phyloP scores from a whole-genome alignment of 2,888 invertebrate genomes.

The Phragmatobia fuliginosa region DNA sequence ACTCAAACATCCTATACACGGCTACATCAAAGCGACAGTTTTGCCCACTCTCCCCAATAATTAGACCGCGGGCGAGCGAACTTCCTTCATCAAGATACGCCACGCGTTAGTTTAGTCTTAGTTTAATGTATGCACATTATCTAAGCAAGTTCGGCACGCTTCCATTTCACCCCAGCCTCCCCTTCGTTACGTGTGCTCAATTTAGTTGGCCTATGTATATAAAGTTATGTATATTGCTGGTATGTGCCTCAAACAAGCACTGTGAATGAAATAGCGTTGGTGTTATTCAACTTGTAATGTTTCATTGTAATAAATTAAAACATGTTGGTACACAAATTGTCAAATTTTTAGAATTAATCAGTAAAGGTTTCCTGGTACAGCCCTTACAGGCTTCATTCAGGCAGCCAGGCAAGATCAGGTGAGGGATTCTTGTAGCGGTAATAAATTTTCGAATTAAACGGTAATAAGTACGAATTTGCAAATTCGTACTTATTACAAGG shows the following conservation, averaged over 20 bases:
- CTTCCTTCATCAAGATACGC: slow-evolving; percentile 84
- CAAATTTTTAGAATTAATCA: not conserved
- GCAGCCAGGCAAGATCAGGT: not conserved
- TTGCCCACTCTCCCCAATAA: slow-evolving; percentile 72
- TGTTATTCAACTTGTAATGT: not conserved
- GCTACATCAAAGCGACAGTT: slow-evolving; percentile 52
- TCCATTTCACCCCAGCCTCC: slow-evolving; percentile 55
- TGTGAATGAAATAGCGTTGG: not conserved
- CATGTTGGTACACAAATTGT: not conserved
- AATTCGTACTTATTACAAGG: too few relatives aligned
- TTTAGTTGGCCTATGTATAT: slow-evolving; percentile 61
- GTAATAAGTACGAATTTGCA: too few relatives aligned
- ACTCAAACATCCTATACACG: slow-evolving; percentile 32
- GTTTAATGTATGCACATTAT: slow-evolving; percentile 87
- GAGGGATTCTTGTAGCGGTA: not conserved
- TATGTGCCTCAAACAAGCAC: slow-evolving; percentile 6
- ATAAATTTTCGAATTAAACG: not conserved
- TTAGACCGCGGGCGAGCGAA: slow-evolving; percentile 79
- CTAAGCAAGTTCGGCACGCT: slow-evolving; percentile 80
- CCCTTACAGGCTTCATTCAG: not conserved
- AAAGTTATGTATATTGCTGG: slow-evolving; percentile 39
- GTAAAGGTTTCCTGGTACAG: not conserved
- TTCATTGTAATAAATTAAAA: not conserved
- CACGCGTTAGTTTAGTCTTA: slow-evolving; percentile 82
- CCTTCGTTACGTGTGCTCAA: slow-evolving; percentile 71